Percentiles rank a stretch among this genome's conserved stretches.
Evolutionary conservation across 2,113 vertebrate genomes (phyloP).

Genomic region (Percina caprodes): DNA sequence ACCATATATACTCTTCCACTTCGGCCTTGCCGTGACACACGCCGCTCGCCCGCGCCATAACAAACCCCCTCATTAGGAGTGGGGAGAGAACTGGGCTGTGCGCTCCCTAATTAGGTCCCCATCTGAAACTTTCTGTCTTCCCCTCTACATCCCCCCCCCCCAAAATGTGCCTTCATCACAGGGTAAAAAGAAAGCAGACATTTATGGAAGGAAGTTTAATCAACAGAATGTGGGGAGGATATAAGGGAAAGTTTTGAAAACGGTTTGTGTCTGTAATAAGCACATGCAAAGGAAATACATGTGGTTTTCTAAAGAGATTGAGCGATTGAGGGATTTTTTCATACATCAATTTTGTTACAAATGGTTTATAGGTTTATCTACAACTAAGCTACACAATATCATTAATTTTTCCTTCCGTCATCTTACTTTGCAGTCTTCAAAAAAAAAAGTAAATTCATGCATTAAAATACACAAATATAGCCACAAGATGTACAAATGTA

Average conservation of each 20-base stretch:
- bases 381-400: constrained; percentile 24
- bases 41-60: constrained; percentile 65
- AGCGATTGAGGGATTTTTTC: constrained; percentile 1
- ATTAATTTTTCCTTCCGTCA: constrained; percentile 6
- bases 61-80: constrained; percentile 84
- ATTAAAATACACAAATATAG: constrained; percentile 49
- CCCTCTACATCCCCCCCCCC: constrained; percentile 20
- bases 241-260: constrained; percentile 58
- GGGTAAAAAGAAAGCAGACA: constrained; percentile 70
- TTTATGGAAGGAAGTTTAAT: constrained; percentile 75
- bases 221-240: constrained; percentile 55
- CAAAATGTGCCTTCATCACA: constrained; percentile 69
- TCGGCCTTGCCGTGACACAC: constrained; percentile 68
- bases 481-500: constrained; percentile 40
- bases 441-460: constrained; percentile 17
- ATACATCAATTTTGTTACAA: constrained; percentile 17
- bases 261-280: constrained; percentile 57
- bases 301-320: constrained; percentile 33
- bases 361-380: constrained; percentile 26
- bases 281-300: constrained; percentile 49
- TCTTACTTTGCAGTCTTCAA: constrained; percentile 31
- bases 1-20: constrained; percentile 51
- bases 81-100: constrained; percentile 72
- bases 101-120: constrained; percentile 82
- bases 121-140: constrained; percentile 77